phyloP scores from a whole-genome alignment of 2,113 vertebrate species.

The Brachyhypopomus gauderio region DNA sequence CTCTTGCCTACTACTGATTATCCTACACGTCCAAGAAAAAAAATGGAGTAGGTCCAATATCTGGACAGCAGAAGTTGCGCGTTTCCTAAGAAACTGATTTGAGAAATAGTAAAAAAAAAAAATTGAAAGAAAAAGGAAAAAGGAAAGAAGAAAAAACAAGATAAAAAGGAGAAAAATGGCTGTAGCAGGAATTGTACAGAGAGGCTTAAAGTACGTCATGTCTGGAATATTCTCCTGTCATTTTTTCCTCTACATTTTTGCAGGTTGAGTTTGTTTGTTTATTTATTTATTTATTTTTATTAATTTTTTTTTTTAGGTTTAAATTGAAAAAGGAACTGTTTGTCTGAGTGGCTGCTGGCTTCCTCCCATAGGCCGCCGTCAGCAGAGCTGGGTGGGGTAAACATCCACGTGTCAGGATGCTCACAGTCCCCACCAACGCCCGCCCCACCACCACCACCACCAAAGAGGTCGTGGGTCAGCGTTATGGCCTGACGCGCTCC shows the following conservation, averaged over 20 bases:
- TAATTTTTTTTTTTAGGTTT: background rate
- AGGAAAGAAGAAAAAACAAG: constrained; percentile 47
- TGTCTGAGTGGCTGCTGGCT: background rate
- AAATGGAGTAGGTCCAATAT: constrained; percentile 84
- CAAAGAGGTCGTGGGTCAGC: background rate
- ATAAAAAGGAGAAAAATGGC: constrained; percentile 54
- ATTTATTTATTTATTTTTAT: background rate
- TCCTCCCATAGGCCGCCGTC: background rate
- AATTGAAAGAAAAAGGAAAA: constrained; percentile 30
- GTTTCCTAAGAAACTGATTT: constrained; percentile 95
- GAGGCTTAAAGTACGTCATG: constrained; percentile 71
- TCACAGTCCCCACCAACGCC: background rate
- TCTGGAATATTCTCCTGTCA: constrained; percentile 24
- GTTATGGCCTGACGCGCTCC: constrained; percentile 10
- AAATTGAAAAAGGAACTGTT: constrained; percentile 12
- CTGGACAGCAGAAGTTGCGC: constrained; percentile 88
- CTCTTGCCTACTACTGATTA: constrained; percentile 66
- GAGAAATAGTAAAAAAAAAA: constrained; percentile 66
- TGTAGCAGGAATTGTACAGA: constrained; percentile 84
- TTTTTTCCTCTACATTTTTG: background rate
- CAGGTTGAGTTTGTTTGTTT: background rate
- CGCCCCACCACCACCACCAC: background rate
- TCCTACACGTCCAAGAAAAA: constrained; percentile 80
- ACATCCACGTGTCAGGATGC: constrained; percentile 11
- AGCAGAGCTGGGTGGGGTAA: background rate